A percentile compares a stretch with the other conserved stretches of the same genome.
Conservation (phyloP, 1,140 invertebrate species). For the Stratiolaelaps scimitus region DNA sequence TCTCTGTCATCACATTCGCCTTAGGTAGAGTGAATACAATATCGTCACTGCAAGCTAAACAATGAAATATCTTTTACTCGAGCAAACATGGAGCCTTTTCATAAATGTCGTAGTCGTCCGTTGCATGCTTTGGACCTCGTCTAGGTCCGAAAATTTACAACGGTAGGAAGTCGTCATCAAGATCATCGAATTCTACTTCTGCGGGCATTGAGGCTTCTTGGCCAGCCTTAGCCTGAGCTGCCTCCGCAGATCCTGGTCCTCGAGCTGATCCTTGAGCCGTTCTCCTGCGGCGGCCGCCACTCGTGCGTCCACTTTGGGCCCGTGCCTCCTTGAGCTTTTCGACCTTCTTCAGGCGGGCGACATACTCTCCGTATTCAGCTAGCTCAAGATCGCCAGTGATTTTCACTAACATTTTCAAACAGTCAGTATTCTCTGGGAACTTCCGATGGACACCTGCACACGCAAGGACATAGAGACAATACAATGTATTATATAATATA, state of each 20-base stretch:
- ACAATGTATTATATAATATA: background rate
- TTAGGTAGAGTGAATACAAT: no score
- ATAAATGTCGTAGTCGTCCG: no score
- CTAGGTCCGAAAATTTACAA: background rate
- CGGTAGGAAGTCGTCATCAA: conserved; percentile 20
- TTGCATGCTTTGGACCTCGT: no score
- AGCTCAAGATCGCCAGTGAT: conserved; percentile 68
- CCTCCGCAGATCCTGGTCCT: background rate
- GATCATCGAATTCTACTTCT: conserved; percentile 22
- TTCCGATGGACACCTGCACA: conserved; percentile 62
- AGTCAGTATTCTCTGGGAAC: conserved; percentile 75
- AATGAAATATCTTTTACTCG: no score
- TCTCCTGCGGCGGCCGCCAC: background rate
- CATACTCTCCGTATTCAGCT: conserved; percentile 62
- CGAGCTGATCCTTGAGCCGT: background rate
- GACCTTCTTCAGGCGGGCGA: conserved; percentile 61
- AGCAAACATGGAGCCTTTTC: no score
- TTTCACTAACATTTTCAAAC: conserved; percentile 67
- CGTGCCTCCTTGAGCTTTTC: conserved; percentile 58
- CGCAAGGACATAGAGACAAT: conserved; percentile 39
- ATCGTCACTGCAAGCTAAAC: no score
- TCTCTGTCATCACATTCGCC: no score
- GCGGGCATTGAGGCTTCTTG: background rate
- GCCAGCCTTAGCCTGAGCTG: background rate
- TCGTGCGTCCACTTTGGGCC: conserved; percentile 11